Base-by-base conservation (phyloP, 2,113 vertebrate species). In the Climacteris rufus region DNA sequence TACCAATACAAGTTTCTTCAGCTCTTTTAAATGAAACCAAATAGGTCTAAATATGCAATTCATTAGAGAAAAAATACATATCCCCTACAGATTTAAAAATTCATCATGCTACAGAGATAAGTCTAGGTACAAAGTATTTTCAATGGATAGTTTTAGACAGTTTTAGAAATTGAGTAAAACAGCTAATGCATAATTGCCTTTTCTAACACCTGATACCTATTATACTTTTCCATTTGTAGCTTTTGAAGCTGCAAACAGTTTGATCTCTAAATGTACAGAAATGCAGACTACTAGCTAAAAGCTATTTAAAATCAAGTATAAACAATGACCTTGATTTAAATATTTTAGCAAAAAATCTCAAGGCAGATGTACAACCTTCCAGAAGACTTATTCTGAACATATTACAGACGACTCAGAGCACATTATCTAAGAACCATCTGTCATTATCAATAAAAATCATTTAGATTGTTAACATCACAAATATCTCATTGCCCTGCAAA, bases 151-250 rank as follows among this genome's bases (percentile, higher is more conserved):
- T 80, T 89, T 89, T 45, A 90, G 96, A 97, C 96, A 97, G 92
- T 66, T 97, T 83, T 68, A 79, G 77, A 97, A 94, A 96, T 93
- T 79, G 93, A 92, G 93, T 81, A 90, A 94, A 94, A 50, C 83
- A 96, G 86, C 94, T 95, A 94, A 87, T 83, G 74, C 60, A 57
- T 84, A 93, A 91, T 92, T 88, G 93, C 87, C 95, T 92, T 89
- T 84, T 70, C 82, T 64, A 96, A 92, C 95, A 94, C 96, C 97
- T 96, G 97, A 94, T 97, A 83, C 94, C 97, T 93, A 82, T 93
- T 94, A 96, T 45, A 93, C 80, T 89, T 94, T 83, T 93, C 90
- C 80, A 94, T 94, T 91, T 94, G 79, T 40, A 89, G 81, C 30
- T 93, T 93, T 91, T 86, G 68, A 93, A 88, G 91, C 89, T 96